phyloP scores from a whole-genome alignment of 2,797 vertebrate species.

The Pseudopleuronectes americanus region DNA sequence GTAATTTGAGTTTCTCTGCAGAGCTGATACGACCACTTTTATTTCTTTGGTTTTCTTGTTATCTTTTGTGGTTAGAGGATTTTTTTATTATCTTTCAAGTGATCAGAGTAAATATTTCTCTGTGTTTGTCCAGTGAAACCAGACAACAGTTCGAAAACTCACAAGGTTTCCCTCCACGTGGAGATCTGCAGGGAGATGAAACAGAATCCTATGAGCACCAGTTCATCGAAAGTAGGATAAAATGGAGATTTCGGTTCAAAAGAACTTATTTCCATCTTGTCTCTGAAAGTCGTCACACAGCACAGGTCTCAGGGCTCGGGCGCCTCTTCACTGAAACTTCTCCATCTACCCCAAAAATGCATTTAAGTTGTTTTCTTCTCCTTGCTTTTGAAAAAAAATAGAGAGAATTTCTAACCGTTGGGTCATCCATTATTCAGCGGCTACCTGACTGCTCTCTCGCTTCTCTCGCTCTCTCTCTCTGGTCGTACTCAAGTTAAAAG shows the following conservation, averaged over 20 bases:
- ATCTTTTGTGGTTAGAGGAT: not conserved
- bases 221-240: not conserved
- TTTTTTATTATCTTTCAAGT: not conserved
- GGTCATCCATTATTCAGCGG: constrained; percentile 77
- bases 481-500: constrained; percentile 74
- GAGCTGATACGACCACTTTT: not conserved
- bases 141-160: not conserved
- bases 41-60: not conserved
- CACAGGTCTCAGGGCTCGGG: constrained; percentile 13
- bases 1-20: not conserved
- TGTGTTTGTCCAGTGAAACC: not conserved
- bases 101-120: constrained; percentile 10
- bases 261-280: not conserved
- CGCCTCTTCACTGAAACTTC: not conserved
- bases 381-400: constrained; percentile 68
- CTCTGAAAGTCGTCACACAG: not conserved
- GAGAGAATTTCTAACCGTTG: constrained; percentile 61
- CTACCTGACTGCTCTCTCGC: constrained; percentile 59
- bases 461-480: constrained; percentile 62
- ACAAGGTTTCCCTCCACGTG: not conserved
- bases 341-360: constrained; percentile 39
- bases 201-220: constrained; percentile 8
- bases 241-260: not conserved
- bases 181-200: constrained; percentile 7
- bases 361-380: constrained; percentile 61